These are phyloP conservation scores for Echinometra lucunter DNA, from an alignment of 53 echinoderm and acorn worm genomes.

Conservation along the genomic window DNA sequence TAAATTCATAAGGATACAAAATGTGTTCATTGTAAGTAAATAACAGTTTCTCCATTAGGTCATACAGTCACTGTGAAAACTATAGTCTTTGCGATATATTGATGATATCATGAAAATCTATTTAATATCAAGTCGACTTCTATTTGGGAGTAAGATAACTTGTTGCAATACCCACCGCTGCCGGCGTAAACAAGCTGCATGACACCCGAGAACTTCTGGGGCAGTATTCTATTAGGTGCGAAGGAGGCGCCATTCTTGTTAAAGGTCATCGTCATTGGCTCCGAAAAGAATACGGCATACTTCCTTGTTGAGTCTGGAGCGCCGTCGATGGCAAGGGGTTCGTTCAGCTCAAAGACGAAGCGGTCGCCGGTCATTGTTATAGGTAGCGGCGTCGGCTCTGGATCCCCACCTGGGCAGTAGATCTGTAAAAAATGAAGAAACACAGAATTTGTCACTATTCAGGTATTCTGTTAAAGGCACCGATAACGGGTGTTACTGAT, in stretches of 20 bases:
- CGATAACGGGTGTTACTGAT: too few species aligned
- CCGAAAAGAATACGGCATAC: constrained; percentile 82
- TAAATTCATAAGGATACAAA: too few species aligned
- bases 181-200: constrained; percentile 93
- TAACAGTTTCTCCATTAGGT: too few species aligned
- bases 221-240: constrained; percentile 6
- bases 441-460: too few species aligned
- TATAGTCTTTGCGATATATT: background rate
- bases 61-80: background rate
- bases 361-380: constrained; percentile 54
- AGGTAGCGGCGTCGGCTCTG: constrained; percentile 23
- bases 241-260: constrained; percentile 67
- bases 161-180: constrained; percentile 21
- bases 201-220: constrained; percentile 73
- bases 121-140: too few species aligned
- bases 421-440: background rate
- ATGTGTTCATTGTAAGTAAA: background rate
- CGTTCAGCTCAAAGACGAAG: constrained; percentile 86
- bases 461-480: too few species aligned
- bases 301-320: constrained; percentile 73
- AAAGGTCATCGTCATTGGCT: constrained; percentile 75
- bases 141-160: background rate
- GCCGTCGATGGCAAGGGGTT: constrained; percentile 55
- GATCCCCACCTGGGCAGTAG: constrained; percentile 35
- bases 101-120: background rate